These are phyloP conservation scores for Aurelia sp. DNA, from an alignment of 30 jellyfish, hydroid and myxozoan species.

Conservation along the genomic window DNA sequence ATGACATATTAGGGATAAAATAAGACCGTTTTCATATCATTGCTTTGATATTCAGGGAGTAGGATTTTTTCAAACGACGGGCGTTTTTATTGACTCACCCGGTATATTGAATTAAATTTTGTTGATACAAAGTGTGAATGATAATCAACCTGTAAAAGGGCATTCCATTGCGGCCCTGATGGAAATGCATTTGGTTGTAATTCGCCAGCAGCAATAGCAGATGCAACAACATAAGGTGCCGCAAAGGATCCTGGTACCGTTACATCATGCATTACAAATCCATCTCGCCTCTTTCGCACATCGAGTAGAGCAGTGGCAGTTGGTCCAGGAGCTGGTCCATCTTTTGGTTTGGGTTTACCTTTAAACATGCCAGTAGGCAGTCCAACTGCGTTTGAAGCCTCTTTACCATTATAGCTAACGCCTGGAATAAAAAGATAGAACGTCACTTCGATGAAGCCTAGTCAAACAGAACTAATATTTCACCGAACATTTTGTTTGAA, in stretches of 20 bases:
- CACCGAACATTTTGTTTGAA: too few species aligned
- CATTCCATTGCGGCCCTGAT: slow-evolving; percentile 92
- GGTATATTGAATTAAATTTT: too few species aligned
- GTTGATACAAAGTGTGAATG: background rate
- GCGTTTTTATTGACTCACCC: too few species aligned
- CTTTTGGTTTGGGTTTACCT: slow-evolving; percentile 80
- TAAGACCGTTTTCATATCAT: too few species aligned
- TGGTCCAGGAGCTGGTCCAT: slow-evolving; percentile 97
- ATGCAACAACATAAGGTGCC: slow-evolving; percentile 94
- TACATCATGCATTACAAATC: slow-evolving; percentile 92
- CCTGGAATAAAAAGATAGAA: slow-evolving; percentile 43
- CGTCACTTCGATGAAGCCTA: too few species aligned
- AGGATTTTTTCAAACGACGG: too few species aligned
- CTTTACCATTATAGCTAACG: slow-evolving; percentile 90
- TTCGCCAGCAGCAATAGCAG: slow-evolving; percentile 97
- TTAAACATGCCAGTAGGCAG: slow-evolving; percentile 96
- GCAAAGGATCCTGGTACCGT: slow-evolving; percentile 87
- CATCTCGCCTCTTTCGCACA: slow-evolving; percentile 85
- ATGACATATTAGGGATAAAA: too few species aligned
- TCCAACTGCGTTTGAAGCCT: slow-evolving; percentile 93
- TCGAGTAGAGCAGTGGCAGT: slow-evolving; percentile 92
- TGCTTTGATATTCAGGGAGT: too few species aligned
- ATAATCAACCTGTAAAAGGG: slow-evolving; percentile 68
- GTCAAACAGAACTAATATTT: too few species aligned
- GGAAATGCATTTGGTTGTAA: slow-evolving; percentile 78